These are phyloP conservation scores for Ceriagrion tenellum DNA, from an alignment of 2,888 invertebrate genomes.

Conservation along the genomic window DNA sequence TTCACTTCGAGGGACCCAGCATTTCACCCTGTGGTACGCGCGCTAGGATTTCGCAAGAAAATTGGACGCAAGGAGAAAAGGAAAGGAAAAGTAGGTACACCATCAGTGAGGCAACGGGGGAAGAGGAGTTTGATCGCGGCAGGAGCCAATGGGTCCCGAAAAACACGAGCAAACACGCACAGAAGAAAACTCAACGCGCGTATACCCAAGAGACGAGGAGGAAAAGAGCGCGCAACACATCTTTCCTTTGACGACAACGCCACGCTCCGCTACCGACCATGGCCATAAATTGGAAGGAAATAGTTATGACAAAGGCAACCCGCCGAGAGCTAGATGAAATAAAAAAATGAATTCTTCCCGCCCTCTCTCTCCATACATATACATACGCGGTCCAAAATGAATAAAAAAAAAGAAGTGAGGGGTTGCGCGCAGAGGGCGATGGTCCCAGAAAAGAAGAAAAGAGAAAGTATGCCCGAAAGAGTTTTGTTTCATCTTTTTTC, in stretches of 20 bases:
- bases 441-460: not conserved
- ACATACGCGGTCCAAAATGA: not conserved
- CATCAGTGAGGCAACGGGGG: not conserved
- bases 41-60: not conserved
- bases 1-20: not conserved
- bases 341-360: not conserved
- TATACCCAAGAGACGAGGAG: not conserved
- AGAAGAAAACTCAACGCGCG: not conserved
- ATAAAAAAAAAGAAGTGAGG: not conserved
- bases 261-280: not conserved
- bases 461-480: not conserved
- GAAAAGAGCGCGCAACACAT: not conserved
- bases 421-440: not conserved
- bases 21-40: not conserved
- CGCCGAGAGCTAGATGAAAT: conserved; percentile 12
- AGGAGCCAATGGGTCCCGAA: not conserved
- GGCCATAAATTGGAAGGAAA: conserved; percentile 4
- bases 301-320: conserved; percentile 25
- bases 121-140: not conserved
- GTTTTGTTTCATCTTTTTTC: not conserved
- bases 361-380: not conserved
- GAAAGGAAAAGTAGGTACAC: no score
- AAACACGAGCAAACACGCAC: not conserved
- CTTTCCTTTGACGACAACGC: not conserved
- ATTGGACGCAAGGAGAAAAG: not conserved